These are phyloP conservation scores for Petrocephalus zakoni DNA, from an alignment of 2,113 vertebrate species.

Conservation along the genomic window DNA sequence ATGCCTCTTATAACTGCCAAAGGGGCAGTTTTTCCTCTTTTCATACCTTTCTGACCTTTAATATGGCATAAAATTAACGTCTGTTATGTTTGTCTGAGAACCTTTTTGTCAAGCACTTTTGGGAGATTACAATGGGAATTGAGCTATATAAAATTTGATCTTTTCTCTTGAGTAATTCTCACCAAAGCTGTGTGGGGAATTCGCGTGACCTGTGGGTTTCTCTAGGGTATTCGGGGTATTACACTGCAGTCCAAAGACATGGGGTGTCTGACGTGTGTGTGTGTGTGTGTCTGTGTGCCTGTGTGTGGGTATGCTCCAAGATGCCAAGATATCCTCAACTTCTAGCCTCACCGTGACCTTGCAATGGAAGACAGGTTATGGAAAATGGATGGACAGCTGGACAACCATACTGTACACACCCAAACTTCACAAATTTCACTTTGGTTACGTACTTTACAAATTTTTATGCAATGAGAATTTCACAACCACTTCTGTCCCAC, in stretches of 20 bases:
- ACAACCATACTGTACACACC: not conserved
- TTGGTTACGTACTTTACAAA: not conserved
- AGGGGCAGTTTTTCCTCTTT: not conserved
- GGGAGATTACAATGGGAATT: not conserved
- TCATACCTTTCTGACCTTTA: not conserved
- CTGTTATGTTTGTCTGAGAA: not conserved
- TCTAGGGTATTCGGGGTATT: not conserved
- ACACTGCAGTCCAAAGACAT: not conserved
- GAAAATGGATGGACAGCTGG: not conserved
- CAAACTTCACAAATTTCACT: not conserved
- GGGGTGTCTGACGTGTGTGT: not conserved
- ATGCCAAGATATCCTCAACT: too few species aligned
- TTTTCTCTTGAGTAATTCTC: not conserved
- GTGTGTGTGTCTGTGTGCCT: not conserved
- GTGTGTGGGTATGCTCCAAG: not conserved
- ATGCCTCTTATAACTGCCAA: not conserved
- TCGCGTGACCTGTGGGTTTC: not conserved
- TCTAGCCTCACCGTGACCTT: not conserved
- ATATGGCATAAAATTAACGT: not conserved
- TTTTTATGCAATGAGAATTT: not conserved
- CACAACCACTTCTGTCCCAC: too few species aligned
- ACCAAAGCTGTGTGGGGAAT: not conserved
- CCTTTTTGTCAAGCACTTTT: not conserved
- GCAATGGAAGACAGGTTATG: not conserved
- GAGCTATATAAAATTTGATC: not conserved